Percentiles rank a stretch among this genome's conserved stretches.
Evolutionary conservation across 2,888 invertebrate species (phyloP).

Genomic region (Spisula solida): DNA sequence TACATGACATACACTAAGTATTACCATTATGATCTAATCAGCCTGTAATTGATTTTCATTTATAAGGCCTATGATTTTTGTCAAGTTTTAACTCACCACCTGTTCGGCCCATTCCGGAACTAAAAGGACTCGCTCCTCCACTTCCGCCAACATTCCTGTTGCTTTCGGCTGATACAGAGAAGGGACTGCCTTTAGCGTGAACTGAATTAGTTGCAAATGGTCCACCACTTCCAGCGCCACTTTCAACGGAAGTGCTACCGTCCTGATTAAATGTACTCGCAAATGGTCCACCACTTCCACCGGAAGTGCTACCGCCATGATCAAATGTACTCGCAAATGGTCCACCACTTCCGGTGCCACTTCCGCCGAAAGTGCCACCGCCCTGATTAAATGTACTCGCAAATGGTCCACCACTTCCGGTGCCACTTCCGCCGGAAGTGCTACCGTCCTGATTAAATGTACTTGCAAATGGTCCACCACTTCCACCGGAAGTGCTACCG

Average conservation of each 20-base stretch:
- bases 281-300: neutral
- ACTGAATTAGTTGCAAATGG: constrained; percentile 33
- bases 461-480: no score
- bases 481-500: neutral
- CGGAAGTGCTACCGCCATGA: neutral
- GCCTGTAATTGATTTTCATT: no score
- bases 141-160: neutral
- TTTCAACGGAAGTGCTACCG: constrained; percentile 9
- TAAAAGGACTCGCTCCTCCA: constrained; percentile 10
- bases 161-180: neutral
- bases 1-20: no score
- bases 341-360: neutral
- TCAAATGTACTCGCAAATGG: neutral
- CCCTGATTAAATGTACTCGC: neutral
- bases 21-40: no score
- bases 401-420: constrained; percentile 23
- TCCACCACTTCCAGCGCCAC: no score
- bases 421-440: no score
- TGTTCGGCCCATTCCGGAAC: constrained; percentile 12
- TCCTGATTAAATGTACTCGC: neutral
- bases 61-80: neutral
- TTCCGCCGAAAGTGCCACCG: neutral
- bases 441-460: no score
- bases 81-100: neutral
- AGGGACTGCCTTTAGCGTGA: constrained; percentile 18